Conservation (phyloP, 2,797 vertebrate species). For the Buceros bicornis region DNA sequence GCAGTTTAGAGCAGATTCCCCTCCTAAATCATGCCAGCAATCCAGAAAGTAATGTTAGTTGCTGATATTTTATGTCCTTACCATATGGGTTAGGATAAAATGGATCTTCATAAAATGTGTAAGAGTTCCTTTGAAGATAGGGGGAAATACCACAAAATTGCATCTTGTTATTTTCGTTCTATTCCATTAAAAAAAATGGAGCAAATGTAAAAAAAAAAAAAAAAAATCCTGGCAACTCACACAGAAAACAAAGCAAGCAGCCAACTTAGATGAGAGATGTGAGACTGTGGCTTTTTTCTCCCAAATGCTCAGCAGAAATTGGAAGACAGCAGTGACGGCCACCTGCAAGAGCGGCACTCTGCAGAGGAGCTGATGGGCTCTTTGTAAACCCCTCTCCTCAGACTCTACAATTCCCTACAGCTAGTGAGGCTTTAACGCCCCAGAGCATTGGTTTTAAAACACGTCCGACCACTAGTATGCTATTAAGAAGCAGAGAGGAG, state of each 20-base stretch:
- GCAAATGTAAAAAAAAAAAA: background rate
- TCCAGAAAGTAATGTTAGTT: background rate
- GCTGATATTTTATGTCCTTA: background rate
- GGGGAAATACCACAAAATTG: background rate
- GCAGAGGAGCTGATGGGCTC: background rate
- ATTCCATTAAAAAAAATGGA: background rate
- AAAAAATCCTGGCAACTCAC: background rate
- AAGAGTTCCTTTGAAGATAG: background rate
- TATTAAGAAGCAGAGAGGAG: background rate
- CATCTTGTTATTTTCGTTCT: background rate
- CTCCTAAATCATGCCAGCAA: background rate
- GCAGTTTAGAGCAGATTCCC: background rate
- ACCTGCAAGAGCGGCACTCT: rapidly evolving
- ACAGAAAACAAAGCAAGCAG: background rate
- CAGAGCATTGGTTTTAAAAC: background rate
- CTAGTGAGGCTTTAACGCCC: background rate
- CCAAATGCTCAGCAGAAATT: background rate
- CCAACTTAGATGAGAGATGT: background rate
- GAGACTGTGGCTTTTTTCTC: background rate
- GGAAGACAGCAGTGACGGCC: background rate
- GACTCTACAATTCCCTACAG: background rate
- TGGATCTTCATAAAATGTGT: background rate
- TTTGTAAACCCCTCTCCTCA: conserved; percentile 1
- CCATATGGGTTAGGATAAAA: background rate
- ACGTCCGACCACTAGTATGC: background rate